Evolutionary conservation across 2,888 invertebrate species (phyloP).

Genomic region (Mystacides longicornis): DNA sequence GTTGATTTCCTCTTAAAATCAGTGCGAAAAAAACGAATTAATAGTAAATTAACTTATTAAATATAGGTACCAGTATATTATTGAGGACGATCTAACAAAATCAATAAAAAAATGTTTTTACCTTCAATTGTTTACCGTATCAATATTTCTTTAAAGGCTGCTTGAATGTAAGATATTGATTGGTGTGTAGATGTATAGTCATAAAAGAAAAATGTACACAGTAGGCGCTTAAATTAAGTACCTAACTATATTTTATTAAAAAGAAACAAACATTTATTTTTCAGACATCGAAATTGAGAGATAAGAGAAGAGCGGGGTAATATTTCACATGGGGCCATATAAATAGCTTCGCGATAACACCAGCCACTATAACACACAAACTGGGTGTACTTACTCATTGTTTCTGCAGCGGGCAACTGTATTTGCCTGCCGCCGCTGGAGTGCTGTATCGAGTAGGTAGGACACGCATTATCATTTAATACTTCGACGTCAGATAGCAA

Average conservation of each 20-base stretch:
- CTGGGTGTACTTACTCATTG: neutral
- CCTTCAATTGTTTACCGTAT: no score
- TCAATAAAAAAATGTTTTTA: no score
- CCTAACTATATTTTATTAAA: neutral
- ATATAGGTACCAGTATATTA: no score
- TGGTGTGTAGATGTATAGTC: no score
- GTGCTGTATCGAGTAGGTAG: neutral
- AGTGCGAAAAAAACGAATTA: no score
- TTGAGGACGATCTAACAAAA: no score
- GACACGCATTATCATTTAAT: neutral
- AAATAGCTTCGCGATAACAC: neutral
- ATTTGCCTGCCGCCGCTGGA: neutral
- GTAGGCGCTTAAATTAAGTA: neutral
- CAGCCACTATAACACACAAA: neutral
- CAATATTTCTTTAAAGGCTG: no score
- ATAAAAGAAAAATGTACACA: neutral
- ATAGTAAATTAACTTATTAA: no score
- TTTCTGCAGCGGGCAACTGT: conserved; percentile 2
- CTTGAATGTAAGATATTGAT: no score
- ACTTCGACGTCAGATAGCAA: neutral
- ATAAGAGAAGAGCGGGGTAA: neutral
- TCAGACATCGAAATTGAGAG: neutral
- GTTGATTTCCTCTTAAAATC: no score
- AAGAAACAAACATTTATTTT: neutral
- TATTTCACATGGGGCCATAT: neutral